A percentile compares a stretch with the other conserved stretches of the same genome.
These are phyloP conservation scores for Rhinella marina DNA, from an alignment of 2,797 vertebrate species.

Conservation along the genomic window DNA sequence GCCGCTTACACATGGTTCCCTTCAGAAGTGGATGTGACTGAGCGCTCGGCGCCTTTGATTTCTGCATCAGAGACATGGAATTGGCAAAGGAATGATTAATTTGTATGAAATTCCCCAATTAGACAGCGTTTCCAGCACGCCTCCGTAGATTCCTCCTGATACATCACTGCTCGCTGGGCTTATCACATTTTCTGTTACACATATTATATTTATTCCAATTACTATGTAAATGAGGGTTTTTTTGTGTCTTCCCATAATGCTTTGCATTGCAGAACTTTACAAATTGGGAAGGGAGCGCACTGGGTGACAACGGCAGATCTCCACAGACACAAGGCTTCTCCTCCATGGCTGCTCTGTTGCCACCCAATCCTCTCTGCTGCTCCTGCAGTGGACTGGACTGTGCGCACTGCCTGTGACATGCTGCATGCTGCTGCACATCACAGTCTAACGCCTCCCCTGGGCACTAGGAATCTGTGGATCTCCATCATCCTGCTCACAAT, in stretches of 20 bases:
- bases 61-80: not conserved
- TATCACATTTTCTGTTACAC: not conserved
- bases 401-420: not conserved
- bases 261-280: not conserved
- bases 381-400: not conserved
- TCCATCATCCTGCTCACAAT: not conserved
- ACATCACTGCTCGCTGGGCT: not conserved
- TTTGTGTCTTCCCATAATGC: not conserved
- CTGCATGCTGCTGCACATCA: not conserved
- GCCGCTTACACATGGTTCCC: not conserved
- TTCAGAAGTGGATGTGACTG: not conserved
- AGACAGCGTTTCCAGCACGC: not conserved
- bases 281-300: not conserved
- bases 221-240: not conserved
- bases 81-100: conserved; percentile 10
- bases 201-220: not conserved
- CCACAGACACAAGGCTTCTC: not conserved
- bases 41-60: not conserved
- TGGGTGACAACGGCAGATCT: not conserved
- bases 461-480: not conserved
- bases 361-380: not conserved
- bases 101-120: conserved; percentile 4
- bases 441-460: not conserved
- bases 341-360: not conserved
- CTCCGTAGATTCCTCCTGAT: not conserved